phyloP scores from a whole-genome alignment of 2,888 invertebrate genomes.

The Phytoseiulus persimilis region DNA sequence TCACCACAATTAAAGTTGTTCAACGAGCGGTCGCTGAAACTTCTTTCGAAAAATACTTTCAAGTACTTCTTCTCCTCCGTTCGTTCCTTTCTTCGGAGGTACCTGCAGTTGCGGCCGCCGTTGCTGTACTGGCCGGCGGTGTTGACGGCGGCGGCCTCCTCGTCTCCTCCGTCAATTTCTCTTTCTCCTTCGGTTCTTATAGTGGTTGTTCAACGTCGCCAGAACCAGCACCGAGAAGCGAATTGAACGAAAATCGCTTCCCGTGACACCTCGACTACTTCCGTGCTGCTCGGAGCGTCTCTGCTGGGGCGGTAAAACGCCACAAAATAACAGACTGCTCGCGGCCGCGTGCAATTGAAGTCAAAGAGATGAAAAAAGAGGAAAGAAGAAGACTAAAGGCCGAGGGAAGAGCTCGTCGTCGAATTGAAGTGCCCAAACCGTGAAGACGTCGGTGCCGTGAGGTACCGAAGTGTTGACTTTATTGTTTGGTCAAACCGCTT shows the following conservation, averaged over 20 bases:
- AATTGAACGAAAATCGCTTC: slow-evolving; percentile 5
- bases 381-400: background rate
- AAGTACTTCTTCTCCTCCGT: background rate
- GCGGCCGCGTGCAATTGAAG: background rate
- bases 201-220: background rate
- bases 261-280: slow-evolving; percentile 5
- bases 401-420: background rate
- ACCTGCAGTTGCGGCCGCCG: background rate
- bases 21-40: background rate
- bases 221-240: background rate
- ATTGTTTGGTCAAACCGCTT: slow-evolving; percentile 5
- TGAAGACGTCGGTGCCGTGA: background rate
- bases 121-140: background rate
- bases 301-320: background rate
- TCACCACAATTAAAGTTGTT: background rate
- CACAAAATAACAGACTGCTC: background rate
- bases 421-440: background rate
- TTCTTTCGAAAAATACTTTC: background rate
- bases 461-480: slow-evolving; percentile 5
- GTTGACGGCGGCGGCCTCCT: background rate
- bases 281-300: background rate
- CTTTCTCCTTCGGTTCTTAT: background rate
- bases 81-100: background rate
- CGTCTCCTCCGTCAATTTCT: background rate
- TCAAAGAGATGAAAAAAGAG: background rate